phyloP scores from a whole-genome alignment of 2,888 invertebrate genomes.

The Lasius platythorax region DNA sequence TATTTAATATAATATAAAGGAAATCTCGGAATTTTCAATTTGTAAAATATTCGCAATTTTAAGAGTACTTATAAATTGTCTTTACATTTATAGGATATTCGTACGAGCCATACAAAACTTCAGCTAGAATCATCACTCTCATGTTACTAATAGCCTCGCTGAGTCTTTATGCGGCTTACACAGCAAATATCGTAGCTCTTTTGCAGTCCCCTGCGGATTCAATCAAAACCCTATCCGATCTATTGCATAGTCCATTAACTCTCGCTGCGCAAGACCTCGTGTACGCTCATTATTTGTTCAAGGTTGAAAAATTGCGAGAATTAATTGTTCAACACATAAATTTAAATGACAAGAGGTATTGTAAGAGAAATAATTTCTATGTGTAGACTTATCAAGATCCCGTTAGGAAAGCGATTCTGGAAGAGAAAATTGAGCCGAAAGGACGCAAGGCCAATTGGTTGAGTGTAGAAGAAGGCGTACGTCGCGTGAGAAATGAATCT shows the following conservation, averaged over 20 bases:
- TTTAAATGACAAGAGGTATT: not conserved
- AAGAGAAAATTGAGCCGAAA: constrained; percentile 89
- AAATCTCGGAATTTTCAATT: not conserved
- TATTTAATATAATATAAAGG: constrained; percentile 58
- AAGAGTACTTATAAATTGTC: not conserved
- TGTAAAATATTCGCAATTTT: not conserved
- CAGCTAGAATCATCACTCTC: constrained; percentile 89
- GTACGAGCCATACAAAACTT: constrained; percentile 82
- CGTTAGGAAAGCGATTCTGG: constrained; percentile 89
- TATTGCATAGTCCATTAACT: constrained; percentile 89
- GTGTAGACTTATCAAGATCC: constrained; percentile 89
- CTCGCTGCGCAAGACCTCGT: constrained; percentile 90
- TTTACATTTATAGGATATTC: constrained; percentile 79
- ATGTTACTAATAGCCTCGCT: constrained; percentile 89
- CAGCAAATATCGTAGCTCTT: constrained; percentile 92
- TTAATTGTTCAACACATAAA: not conserved
- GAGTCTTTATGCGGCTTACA: constrained; percentile 92
- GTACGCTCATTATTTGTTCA: constrained; percentile 90
- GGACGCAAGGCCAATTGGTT: constrained; percentile 88
- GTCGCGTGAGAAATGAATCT: constrained; percentile 88
- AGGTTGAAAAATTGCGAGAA: constrained; percentile 81
- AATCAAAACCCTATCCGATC: constrained; percentile 89
- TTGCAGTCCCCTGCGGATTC: constrained; percentile 91
- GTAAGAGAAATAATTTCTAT: not conserved
- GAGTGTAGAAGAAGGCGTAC: constrained; percentile 89